Percentiles rank a stretch among this genome's conserved stretches.
Conservation (phyloP, 2,113 vertebrate genomes). For the Canis aureus region DNA sequence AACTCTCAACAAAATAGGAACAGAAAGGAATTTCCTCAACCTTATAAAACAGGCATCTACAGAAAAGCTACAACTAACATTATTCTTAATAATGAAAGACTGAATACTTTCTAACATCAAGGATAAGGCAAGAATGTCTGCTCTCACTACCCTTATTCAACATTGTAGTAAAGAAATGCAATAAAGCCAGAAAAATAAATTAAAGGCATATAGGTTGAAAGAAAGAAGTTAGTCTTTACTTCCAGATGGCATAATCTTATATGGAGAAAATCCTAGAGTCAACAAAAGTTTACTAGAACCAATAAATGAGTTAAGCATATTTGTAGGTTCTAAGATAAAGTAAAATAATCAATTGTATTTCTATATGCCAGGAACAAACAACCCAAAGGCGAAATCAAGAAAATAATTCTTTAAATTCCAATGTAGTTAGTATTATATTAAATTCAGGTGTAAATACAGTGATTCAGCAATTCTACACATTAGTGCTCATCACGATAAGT, state of each 20-base stretch:
- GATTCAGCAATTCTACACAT: neutral
- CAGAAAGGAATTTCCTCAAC: neutral
- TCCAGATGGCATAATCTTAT: neutral
- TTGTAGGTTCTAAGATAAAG: neutral
- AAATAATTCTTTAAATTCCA: neutral
- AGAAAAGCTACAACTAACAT: neutral
- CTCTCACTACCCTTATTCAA: neutral
- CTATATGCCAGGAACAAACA: neutral
- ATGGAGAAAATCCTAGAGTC: neutral
- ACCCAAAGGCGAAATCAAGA: neutral
- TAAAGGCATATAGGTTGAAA: neutral
- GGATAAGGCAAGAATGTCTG: neutral
- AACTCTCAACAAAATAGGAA: neutral
- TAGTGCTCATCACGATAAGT: neutral
- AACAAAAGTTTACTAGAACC: neutral
- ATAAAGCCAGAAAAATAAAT: neutral
- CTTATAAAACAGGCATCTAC: neutral
- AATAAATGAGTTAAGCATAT: neutral
- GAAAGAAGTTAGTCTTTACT: neutral
- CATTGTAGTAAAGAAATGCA: neutral
- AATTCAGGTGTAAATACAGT: neutral
- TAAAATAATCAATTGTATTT: neutral
- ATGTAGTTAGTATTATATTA: neutral
- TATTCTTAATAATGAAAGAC: conserved; percentile 10
- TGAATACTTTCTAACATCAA: neutral